Evolutionary conservation across 2,888 invertebrate species (phyloP).

Genomic region (Coenonympha arcania): DNA sequence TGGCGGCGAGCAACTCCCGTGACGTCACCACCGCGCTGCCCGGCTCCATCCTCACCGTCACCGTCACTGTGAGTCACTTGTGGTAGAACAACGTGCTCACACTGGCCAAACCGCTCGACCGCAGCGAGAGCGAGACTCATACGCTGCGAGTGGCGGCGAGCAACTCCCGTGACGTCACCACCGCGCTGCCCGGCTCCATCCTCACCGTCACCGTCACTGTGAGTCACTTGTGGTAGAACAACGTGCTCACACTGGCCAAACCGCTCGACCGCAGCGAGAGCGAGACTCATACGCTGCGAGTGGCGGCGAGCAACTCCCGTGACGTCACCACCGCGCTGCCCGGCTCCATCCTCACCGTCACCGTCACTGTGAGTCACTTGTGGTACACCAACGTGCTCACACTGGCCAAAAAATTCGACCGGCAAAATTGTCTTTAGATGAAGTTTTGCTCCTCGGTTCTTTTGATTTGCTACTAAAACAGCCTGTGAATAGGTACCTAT

Average conservation of each 20-base stretch:
- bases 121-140: conserved; percentile 50
- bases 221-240: no score
- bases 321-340: conserved; percentile 37
- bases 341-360: conserved; percentile 52
- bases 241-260: conserved; percentile 47
- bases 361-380: conserved; percentile 60
- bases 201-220: conserved; percentile 65
- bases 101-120: conserved; percentile 55
- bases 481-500: no score
- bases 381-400: conserved; percentile 48
- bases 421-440: no score
- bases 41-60: conserved; percentile 52
- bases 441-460: no score
- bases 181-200: conserved; percentile 38
- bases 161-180: conserved; percentile 45
- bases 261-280: conserved; percentile 61
- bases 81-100: conserved; percentile 48
- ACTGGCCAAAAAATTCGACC: conserved; percentile 55
- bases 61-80: conserved; percentile 60
- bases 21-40: conserved; percentile 37
- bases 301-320: conserved; percentile 67
- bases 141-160: conserved; percentile 66
- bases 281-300: conserved; percentile 48
- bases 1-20: conserved; percentile 67
- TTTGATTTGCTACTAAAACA: no score